Evolutionary conservation across 2,113 vertebrate genomes (phyloP).

Genomic region (Aleadryas rufinucha): DNA sequence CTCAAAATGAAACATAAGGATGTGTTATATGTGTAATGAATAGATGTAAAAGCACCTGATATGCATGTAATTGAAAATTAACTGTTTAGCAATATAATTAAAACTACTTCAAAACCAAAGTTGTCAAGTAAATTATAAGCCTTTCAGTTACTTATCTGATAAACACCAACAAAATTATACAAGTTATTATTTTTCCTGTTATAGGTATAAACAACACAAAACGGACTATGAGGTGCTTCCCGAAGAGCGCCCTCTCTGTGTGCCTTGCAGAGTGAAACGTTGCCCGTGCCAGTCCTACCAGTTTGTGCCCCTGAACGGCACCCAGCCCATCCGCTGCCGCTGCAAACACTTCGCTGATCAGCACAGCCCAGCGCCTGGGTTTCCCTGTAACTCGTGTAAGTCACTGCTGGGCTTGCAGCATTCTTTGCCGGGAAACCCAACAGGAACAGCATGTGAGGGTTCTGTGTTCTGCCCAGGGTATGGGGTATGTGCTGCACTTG

Average conservation of each 20-base stretch:
- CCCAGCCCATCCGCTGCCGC: conserved; percentile 79
- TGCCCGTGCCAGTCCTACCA: conserved; percentile 79
- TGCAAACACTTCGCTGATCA: conserved; percentile 86
- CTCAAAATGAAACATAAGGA: background rate
- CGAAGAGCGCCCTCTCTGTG: conserved; percentile 69
- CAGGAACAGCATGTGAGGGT: rapidly evolving
- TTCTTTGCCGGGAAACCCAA: background rate
- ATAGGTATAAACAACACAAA: conserved; percentile 90
- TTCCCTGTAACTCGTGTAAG: conserved; percentile 83
- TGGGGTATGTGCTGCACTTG: background rate
- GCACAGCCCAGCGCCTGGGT: conserved; percentile 73
- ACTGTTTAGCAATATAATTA: background rate
- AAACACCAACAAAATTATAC: background rate
- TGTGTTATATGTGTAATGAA: background rate
- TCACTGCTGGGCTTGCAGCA: background rate
- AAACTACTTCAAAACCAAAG: background rate
- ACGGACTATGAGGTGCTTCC: conserved; percentile 85
- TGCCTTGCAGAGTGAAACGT: conserved; percentile 76
- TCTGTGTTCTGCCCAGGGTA: background rate
- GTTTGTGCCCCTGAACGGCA: conserved; percentile 77
- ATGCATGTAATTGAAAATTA: background rate
- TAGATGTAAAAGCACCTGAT: background rate
- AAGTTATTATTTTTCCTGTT: background rate
- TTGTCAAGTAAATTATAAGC: background rate
- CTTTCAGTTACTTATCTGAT: background rate